These are phyloP conservation scores for Argynnis bischoffii DNA, from an alignment of 2,888 invertebrate genomes.

Conservation along the genomic window DNA sequence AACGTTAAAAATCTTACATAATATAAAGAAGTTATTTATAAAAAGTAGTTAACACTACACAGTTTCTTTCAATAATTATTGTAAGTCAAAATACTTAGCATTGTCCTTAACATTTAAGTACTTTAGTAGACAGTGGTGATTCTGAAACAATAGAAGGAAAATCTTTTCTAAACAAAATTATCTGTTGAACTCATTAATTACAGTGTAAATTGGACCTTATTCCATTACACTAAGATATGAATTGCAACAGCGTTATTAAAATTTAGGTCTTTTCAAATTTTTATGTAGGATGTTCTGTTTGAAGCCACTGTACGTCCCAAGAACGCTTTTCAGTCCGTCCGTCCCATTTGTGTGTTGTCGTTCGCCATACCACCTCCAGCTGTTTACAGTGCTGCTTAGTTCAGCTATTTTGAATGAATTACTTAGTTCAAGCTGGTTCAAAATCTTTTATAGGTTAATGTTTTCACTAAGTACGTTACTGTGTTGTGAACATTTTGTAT, in stretches of 20 bases:
- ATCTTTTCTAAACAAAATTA: neutral
- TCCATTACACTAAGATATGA: neutral
- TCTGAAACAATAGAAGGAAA: slow-evolving; percentile 25
- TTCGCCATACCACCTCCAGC: slow-evolving; percentile 26
- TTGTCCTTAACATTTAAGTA: slow-evolving; percentile 23
- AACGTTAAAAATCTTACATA: neutral
- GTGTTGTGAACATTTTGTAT: no score
- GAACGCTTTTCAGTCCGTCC: slow-evolving; percentile 32
- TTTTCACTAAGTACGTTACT: neutral
- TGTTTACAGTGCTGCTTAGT: slow-evolving; percentile 32
- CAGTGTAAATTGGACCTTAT: slow-evolving; percentile 1
- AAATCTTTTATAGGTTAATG: neutral
- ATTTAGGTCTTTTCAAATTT: slow-evolving; percentile 15
- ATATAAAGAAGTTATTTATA: neutral
- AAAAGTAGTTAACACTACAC: neutral
- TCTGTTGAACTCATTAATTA: neutral
- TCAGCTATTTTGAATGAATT: slow-evolving; percentile 26
- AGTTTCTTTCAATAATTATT: slow-evolving; percentile 2
- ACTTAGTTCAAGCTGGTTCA: neutral
- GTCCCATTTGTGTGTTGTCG: slow-evolving; percentile 30
- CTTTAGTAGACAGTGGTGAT: slow-evolving; percentile 30
- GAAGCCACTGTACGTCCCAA: slow-evolving; percentile 26
- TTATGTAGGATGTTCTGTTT: slow-evolving; percentile 25
- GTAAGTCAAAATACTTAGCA: slow-evolving; percentile 20
- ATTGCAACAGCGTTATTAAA: neutral